Evolutionary conservation across 2,888 invertebrate genomes (phyloP).

Genomic region (Nomada ruficornis): DNA sequence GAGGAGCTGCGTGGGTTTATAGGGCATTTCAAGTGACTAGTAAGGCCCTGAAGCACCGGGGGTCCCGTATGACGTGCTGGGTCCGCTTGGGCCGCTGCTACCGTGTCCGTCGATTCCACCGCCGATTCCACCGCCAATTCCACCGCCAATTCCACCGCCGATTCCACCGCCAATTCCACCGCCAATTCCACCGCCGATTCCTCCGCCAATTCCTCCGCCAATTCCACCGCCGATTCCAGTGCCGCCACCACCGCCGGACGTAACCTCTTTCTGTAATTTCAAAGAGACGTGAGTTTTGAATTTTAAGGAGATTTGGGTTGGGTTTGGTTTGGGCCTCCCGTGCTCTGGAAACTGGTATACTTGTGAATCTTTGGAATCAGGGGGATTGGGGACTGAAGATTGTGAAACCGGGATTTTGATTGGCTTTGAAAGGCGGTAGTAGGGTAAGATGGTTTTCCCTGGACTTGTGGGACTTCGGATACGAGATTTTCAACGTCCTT

Average conservation of each 20-base stretch:
- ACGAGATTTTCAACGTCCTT: slow-evolving; percentile 24
- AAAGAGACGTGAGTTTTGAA: neutral
- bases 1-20: slow-evolving; percentile 59
- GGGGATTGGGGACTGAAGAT: too few species aligned
- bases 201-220: slow-evolving; percentile 74
- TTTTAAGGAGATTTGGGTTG: too few species aligned
- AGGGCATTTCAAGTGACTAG: slow-evolving; percentile 83
- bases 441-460: too few species aligned
- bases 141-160: slow-evolving; percentile 75
- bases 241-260: slow-evolving; percentile 77
- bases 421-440: neutral
- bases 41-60: slow-evolving; percentile 90
- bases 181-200: slow-evolving; percentile 75
- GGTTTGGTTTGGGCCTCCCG: too few species aligned
- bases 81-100: slow-evolving; percentile 81
- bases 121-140: slow-evolving; percentile 73
- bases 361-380: too few species aligned
- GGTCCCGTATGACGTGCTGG: slow-evolving; percentile 88
- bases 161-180: slow-evolving; percentile 76
- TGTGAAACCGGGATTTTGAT: too few species aligned
- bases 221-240: slow-evolving; percentile 73
- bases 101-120: slow-evolving; percentile 75
- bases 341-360: too few species aligned
- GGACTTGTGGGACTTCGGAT: too few species aligned
- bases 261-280: slow-evolving; percentile 76